Percentiles rank a stretch among this genome's conserved stretches.
Conservation (phyloP, 2,888 invertebrate species). For the Carcina quercana region DNA sequence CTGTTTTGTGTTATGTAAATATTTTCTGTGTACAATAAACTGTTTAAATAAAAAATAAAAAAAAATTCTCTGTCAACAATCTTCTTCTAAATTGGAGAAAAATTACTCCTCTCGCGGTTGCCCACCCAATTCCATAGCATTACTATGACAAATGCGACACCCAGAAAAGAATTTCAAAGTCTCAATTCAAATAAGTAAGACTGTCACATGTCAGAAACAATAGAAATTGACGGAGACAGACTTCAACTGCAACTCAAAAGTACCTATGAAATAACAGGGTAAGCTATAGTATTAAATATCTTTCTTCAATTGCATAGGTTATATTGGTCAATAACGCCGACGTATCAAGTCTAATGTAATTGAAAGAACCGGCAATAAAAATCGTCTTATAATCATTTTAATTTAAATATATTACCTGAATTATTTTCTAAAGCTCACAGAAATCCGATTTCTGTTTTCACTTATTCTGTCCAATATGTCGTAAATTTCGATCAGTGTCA, state of each 20-base stretch:
- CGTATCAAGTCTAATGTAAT: constrained; percentile 27
- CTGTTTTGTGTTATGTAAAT: no score
- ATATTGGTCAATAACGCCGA: background rate
- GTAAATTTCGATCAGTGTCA: constrained; percentile 59
- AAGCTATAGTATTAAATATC: no score
- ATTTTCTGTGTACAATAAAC: no score
- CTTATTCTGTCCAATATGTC: constrained; percentile 39
- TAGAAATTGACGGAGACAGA: constrained; percentile 15
- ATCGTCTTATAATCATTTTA: constrained; percentile 51
- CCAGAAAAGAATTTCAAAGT: constrained; percentile 51
- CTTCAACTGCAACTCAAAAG: no score
- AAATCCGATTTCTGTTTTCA: constrained; percentile 45
- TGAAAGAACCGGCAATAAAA: constrained; percentile 41
- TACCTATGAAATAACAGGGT: no score
- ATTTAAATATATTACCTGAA: constrained; percentile 52
- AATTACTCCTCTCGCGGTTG: no score
- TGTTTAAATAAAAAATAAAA: no score
- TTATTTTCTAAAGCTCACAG: constrained; percentile 38
- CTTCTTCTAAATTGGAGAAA: no score
- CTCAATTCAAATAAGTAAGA: constrained; percentile 54
- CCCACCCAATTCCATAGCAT: no score
- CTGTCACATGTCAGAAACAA: constrained; percentile 52
- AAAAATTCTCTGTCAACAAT: no score
- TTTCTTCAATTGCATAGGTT: constrained; percentile 1
- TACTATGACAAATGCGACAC: constrained; percentile 58